Percentiles rank a stretch among this genome's conserved stretches.
phyloP scores from a whole-genome alignment of 2,888 invertebrate genomes.

The Diploptera punctata region DNA sequence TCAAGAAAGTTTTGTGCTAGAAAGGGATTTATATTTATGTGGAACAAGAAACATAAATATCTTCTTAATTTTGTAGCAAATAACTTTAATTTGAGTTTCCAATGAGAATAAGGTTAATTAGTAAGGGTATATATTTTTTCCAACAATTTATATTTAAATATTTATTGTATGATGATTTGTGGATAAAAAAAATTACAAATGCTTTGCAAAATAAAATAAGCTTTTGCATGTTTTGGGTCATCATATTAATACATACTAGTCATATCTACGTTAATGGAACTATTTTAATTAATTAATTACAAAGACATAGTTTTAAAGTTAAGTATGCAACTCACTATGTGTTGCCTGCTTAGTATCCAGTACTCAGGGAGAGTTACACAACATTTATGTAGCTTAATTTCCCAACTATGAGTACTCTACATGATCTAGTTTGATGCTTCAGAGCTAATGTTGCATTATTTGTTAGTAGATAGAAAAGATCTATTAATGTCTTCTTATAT shows the following conservation, averaged over 20 bases:
- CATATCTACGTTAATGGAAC: background rate
- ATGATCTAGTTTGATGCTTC: slow-evolving; percentile 3
- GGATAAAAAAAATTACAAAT: background rate
- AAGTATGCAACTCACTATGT: background rate
- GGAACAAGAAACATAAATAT: no score
- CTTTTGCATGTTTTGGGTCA: slow-evolving; percentile 18
- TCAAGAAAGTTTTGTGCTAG: no score
- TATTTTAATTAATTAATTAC: background rate
- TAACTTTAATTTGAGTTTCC: no score
- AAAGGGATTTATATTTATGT: no score
- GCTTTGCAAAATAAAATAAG: background rate
- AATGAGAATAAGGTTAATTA: no score
- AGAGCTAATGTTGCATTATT: slow-evolving; percentile 7
- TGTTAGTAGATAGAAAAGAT: slow-evolving; percentile 17
- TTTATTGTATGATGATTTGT: background rate
- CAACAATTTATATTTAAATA: background rate
- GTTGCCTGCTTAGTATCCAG: background rate
- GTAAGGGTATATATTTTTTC: no score
- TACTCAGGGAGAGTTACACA: background rate
- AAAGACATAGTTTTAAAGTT: background rate
- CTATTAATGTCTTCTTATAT: background rate
- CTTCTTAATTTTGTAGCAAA: no score
- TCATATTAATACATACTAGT: slow-evolving; percentile 12
- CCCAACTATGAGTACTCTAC: background rate
- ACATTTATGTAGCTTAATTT: background rate